Evolutionary conservation across 1,140 invertebrate genomes (phyloP).

Genomic region (Platyscapa corneri): DNA sequence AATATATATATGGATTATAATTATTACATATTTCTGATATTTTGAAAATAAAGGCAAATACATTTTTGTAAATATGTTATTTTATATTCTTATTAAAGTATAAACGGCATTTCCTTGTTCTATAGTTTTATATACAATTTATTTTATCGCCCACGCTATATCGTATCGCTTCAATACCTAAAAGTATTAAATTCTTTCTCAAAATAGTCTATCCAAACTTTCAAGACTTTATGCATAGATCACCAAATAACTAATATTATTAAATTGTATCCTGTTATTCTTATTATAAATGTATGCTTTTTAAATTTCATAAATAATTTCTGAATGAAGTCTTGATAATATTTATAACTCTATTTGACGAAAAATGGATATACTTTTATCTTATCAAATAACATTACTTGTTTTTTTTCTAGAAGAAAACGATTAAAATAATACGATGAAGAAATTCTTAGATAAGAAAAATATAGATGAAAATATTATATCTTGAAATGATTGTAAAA

Average conservation of each 20-base stretch:
- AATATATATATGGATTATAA: no score
- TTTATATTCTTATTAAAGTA: no score
- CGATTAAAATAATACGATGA: background rate
- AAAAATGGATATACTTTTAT: background rate
- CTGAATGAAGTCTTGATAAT: background rate
- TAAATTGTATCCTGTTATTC: background rate
- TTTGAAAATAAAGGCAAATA: no score
- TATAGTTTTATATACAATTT: no score
- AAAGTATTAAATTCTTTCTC: background rate
- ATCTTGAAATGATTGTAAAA: background rate
- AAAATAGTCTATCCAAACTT: background rate
- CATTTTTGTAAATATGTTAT: no score
- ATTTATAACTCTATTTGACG: background rate
- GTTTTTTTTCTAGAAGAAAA: background rate
- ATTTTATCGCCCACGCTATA: no score
- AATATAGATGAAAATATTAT: background rate
- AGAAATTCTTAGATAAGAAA: constrained; percentile 3
- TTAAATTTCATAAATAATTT: background rate
- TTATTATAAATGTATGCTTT: no score
- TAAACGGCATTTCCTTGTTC: no score
- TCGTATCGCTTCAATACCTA: no score
- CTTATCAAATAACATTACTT: background rate
- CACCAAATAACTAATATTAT: background rate
- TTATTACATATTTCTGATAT: no score
- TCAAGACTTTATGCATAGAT: background rate